These are phyloP conservation scores for Calameuta filiformis DNA, from an alignment of 2,888 invertebrate genomes.

Conservation along the genomic window DNA sequence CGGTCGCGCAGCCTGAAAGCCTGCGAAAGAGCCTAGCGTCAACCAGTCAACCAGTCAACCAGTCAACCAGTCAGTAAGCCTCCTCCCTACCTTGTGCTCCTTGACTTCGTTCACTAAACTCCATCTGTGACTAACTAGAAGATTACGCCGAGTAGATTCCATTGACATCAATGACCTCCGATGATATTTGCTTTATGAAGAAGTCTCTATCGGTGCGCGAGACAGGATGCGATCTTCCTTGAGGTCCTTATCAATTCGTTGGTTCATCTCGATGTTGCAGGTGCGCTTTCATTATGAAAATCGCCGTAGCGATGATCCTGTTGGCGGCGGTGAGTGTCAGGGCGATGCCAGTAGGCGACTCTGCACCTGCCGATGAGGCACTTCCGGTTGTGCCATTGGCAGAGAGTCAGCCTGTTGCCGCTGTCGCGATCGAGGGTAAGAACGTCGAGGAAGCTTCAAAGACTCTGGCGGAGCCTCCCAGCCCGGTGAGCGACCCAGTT, in stretches of 20 bases:
- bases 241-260: neutral
- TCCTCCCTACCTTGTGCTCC: neutral
- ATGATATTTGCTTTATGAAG: slow-evolving; percentile 5
- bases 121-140: slow-evolving; percentile 8
- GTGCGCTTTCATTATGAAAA: slow-evolving; percentile 38
- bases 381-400: slow-evolving; percentile 48
- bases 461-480: slow-evolving; percentile 23
- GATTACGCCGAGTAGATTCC: slow-evolving; percentile 16
- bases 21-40: too few relatives aligned
- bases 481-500: slow-evolving; percentile 18
- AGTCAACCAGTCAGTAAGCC: too few relatives aligned
- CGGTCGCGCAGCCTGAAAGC: neutral
- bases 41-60: too few relatives aligned
- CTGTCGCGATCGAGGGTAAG: slow-evolving; percentile 50
- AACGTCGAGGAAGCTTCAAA: slow-evolving; percentile 44
- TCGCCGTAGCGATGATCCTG: slow-evolving; percentile 67
- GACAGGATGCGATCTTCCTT: neutral
- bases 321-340: slow-evolving; percentile 71
- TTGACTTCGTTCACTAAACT: neutral
- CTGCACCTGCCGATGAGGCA: slow-evolving; percentile 64
- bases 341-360: slow-evolving; percentile 72
- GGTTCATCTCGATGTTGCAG: neutral
- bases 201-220: neutral
- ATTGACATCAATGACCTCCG: slow-evolving; percentile 30
- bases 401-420: slow-evolving; percentile 42